Base-by-base conservation (phyloP, 2,797 vertebrate genomes). In the Diplodus puntazzo region DNA sequence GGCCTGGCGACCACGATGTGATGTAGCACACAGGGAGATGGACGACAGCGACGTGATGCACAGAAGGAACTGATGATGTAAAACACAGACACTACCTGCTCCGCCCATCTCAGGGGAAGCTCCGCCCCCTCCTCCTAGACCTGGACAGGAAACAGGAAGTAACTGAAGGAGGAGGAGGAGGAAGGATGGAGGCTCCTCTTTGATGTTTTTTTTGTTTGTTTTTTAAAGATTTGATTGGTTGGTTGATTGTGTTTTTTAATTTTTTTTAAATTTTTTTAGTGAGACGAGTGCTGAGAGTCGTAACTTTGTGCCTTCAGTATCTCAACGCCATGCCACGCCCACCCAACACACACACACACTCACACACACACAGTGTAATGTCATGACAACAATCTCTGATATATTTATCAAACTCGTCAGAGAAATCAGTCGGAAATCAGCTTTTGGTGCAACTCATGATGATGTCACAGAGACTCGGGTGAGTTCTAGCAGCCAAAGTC, bases 271-370 rank as follows among this genome's bases (percentile, higher is more conserved):
- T 78, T 83, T 84, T 79, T 90, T 79, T 73, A 64, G 79, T 76
- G 82, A 88, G 83, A 85, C 21, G 54, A 94, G 92, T 95, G 96
- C 94, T 75, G 92, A 88, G 91, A 92, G 87, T 88, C 55, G 61
- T 81, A 89, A 92, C 89, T 92, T 88, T 92, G 92, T 94, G 93
- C 92, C 93, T 94, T 93, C 82, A 83, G 88, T 89, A 90, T 88
- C 87, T 91, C 80, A 69, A 73, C 43, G 87, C 86, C 87, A 89
- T 88, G 91, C 64, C 79, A 64, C 57, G 91, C 90, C 91, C 86
- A 93, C 94, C 78, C 55, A 42, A 71, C 85, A 74, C 80, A 71
- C 72, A 67, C 73, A 78, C 59, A 73, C 50, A 49, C 21, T 49
- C 64, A 30, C 63, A 46, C 2, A 25, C 0, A 6, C 1, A 23